These are phyloP conservation scores for Alouatta caraya DNA, from an alignment of 2,797 vertebrate species.

Conservation along the genomic window DNA sequence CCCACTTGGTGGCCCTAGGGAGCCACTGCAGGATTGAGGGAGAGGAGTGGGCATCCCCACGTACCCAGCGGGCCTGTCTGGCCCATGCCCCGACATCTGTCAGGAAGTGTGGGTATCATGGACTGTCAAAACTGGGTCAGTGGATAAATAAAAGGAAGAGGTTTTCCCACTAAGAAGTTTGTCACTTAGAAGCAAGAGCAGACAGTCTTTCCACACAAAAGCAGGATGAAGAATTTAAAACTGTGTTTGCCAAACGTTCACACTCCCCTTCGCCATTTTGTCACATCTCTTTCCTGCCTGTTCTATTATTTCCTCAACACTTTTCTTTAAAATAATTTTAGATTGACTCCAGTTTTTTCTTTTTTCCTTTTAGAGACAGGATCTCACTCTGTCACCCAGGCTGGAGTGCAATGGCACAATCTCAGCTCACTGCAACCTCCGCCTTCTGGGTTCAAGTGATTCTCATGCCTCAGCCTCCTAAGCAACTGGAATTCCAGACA, in stretches of 20 bases:
- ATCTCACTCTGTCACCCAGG: not conserved
- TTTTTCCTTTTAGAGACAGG: not conserved
- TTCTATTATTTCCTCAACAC: not conserved
- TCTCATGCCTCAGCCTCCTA: not conserved
- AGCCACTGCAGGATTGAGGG: not conserved
- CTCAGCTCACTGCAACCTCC: not conserved
- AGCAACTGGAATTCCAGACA: not conserved
- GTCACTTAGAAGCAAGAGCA: not conserved
- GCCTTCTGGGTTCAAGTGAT: not conserved
- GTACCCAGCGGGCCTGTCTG: not conserved
- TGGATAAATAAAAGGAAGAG: not conserved
- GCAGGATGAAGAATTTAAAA: not conserved
- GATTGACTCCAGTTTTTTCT: not conserved
- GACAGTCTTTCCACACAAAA: not conserved
- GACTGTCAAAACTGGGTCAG: not conserved
- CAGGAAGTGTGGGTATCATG: not conserved
- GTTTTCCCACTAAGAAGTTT: not conserved
- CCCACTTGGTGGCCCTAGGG: not conserved
- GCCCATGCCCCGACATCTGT: not conserved
- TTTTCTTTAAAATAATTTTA: not conserved
- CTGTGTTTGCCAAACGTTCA: not conserved
- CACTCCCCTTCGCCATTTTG: not conserved
- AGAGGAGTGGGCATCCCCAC: not conserved
- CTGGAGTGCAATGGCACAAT: not conserved
- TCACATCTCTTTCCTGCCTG: not conserved